phyloP scores from a whole-genome alignment of 2,797 vertebrate species.

The Lacerta bilineata region DNA sequence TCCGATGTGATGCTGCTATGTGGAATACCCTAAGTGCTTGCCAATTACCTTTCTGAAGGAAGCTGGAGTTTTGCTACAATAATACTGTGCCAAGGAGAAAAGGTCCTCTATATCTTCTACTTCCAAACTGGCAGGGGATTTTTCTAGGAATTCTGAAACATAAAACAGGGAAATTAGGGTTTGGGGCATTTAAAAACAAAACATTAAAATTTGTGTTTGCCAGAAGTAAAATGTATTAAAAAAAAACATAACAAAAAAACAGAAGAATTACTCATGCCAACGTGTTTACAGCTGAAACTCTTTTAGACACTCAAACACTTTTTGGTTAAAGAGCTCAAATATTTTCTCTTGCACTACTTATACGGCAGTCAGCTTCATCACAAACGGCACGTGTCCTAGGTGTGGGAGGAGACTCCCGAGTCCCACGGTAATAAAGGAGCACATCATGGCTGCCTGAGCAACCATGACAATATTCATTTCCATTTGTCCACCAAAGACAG shows the following conservation, averaged over 20 bases:
- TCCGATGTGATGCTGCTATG: background rate
- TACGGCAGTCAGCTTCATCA: background rate
- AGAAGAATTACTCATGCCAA: background rate
- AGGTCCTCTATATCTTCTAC: conserved; percentile 94
- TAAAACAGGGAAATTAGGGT: conserved; percentile 60
- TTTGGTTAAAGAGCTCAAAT: background rate
- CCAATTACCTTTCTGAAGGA: conserved; percentile 94
- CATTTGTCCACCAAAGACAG: background rate
- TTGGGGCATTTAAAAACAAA: conserved; percentile 15
- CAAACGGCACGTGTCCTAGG: background rate
- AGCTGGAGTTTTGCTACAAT: conserved; percentile 95
- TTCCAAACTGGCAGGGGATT: conserved; percentile 89
- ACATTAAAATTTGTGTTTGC: background rate
- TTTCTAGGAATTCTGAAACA: conserved; percentile 89
- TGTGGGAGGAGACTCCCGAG: background rate
- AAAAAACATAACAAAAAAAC: too few relatives aligned
- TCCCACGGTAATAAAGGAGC: background rate
- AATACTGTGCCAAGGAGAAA: conserved; percentile 95
- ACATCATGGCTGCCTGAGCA: background rate
- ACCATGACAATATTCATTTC: background rate
- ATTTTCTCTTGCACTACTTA: background rate
- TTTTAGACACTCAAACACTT: background rate
- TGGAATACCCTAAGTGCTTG: background rate
- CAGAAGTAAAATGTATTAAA: background rate
- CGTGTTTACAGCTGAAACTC: background rate